Percentiles rank a stretch among this genome's conserved stretches.
phyloP scores from a whole-genome alignment of 1,140 invertebrate genomes.

The Papilio glaucus region DNA sequence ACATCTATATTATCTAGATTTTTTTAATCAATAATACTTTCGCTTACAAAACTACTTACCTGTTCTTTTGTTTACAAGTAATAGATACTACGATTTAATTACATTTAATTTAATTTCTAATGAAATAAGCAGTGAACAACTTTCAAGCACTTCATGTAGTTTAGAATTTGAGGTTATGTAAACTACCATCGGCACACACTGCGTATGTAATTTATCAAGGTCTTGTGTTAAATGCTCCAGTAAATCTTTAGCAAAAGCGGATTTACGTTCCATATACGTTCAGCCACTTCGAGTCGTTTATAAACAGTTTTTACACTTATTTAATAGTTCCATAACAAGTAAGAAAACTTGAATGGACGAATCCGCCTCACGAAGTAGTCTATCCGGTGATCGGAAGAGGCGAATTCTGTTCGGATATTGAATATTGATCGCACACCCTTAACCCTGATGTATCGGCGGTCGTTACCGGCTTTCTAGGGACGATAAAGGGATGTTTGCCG shows the following conservation, averaged over 20 bases:
- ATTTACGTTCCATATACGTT: slow-evolving; percentile 7
- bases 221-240: slow-evolving; percentile 41
- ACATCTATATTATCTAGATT: too few species aligned
- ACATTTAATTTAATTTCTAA: too few species aligned
- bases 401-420: slow-evolving; percentile 79
- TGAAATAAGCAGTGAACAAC: slow-evolving; percentile 1
- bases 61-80: neutral
- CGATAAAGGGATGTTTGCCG: slow-evolving; percentile 64
- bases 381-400: slow-evolving; percentile 73
- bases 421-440: slow-evolving; percentile 80
- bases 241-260: slow-evolving; percentile 37
- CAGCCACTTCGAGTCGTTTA: too few species aligned
- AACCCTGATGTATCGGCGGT: slow-evolving; percentile 74
- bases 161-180: slow-evolving; percentile 35
- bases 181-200: slow-evolving; percentile 39
- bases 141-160: slow-evolving; percentile 17
- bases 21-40: too few species aligned
- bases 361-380: slow-evolving; percentile 55
- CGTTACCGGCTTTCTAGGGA: slow-evolving; percentile 64
- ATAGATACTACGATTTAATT: neutral
- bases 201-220: slow-evolving; percentile 41
- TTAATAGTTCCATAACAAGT: slow-evolving; percentile 10
- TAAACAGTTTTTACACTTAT: slow-evolving; percentile 21
- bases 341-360: slow-evolving; percentile 16
- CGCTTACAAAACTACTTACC: too few species aligned